These are phyloP conservation scores for Dasysyrphus albostriatus DNA, from an alignment of 2,888 invertebrate genomes.

Conservation along the genomic window DNA sequence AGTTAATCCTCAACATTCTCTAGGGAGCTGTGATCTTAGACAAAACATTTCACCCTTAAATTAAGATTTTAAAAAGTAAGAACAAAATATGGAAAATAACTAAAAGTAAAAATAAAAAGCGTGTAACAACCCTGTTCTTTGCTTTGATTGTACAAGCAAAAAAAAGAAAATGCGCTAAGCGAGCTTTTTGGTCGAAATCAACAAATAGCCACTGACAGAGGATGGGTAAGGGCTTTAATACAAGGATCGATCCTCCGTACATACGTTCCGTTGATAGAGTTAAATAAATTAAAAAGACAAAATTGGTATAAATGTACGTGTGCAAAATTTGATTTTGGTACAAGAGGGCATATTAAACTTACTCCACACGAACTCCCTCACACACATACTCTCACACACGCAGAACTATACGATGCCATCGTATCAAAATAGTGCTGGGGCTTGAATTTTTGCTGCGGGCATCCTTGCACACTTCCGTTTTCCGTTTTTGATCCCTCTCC, in stretches of 20 bases:
- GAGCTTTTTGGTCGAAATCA: conserved; percentile 67
- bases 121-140: not conserved
- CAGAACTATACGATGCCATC: not conserved
- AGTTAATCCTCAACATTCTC: too few species aligned
- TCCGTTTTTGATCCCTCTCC: conserved; percentile 51
- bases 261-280: conserved; percentile 44
- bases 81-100: too few species aligned
- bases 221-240: not conserved
- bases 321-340: conserved; percentile 61
- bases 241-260: not conserved
- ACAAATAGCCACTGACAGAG: conserved; percentile 58
- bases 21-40: too few species aligned
- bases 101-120: not conserved
- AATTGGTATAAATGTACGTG: conserved; percentile 69
- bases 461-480: conserved; percentile 63
- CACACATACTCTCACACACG: not conserved
- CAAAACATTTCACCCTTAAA: too few species aligned
- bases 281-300: conserved; percentile 76
- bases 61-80: too few species aligned
- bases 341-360: conserved; percentile 23
- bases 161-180: conserved; percentile 34
- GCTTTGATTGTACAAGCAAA: not conserved
- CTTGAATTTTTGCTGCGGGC: conserved; percentile 50
- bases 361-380: not conserved
- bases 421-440: conserved; percentile 2